Conservation (phyloP, 2,888 invertebrate species). For the Panopea generosa region DNA sequence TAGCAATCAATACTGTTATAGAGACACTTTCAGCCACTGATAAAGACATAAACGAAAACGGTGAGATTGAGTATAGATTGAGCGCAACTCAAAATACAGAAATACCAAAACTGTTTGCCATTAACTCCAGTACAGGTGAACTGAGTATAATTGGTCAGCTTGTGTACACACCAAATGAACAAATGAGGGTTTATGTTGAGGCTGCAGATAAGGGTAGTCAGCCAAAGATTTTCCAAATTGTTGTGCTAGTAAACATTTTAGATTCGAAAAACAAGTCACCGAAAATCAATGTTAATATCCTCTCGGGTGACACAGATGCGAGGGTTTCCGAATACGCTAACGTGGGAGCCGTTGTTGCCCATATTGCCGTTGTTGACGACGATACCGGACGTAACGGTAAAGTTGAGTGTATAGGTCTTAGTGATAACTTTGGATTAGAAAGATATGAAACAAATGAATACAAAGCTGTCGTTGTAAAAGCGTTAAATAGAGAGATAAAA, state of each 20-base stretch:
- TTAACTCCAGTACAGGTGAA: conserved; percentile 71
- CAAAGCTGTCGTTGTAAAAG: conserved; percentile 67
- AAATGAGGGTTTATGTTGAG: conserved; percentile 69
- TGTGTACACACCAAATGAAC: conserved; percentile 66
- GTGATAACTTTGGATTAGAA: conserved; percentile 72
- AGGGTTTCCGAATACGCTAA: conserved; percentile 74
- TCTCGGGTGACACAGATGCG: conserved; percentile 68
- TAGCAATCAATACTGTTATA: conserved; percentile 54
- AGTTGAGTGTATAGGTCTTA: conserved; percentile 71
- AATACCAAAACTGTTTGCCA: conserved; percentile 64
- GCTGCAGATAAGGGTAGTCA: conserved; percentile 74
- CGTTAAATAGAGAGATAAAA: conserved; percentile 62
- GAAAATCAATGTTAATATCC: conserved; percentile 84
- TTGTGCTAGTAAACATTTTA: conserved; percentile 87
- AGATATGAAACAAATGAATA: conserved; percentile 72
- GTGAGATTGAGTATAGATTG: conserved; percentile 85
- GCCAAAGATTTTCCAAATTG: conserved; percentile 71
- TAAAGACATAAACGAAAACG: conserved; percentile 93
- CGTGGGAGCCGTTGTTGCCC: conserved; percentile 76
- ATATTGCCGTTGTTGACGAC: conserved; percentile 72
- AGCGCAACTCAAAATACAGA: conserved; percentile 66
- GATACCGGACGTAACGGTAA: conserved; percentile 78
- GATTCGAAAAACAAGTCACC: conserved; percentile 97
- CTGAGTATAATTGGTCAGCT: conserved; percentile 71
- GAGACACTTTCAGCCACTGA: conserved; percentile 92